These are phyloP conservation scores for Falco naumanni DNA, from an alignment of 2,797 vertebrate species.

Conservation along the genomic window DNA sequence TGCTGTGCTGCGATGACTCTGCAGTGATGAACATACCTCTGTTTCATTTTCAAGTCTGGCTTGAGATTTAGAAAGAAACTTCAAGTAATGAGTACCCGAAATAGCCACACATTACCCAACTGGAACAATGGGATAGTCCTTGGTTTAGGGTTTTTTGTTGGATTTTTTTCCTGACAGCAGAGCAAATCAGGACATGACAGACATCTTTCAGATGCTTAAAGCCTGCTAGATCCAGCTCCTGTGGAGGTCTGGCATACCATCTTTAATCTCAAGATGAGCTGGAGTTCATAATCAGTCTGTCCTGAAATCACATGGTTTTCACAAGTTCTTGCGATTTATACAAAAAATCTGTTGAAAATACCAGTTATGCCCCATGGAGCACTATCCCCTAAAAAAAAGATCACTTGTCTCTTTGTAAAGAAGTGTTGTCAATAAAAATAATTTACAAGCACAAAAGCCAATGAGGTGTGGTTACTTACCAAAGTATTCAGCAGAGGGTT, in stretches of 20 bases:
- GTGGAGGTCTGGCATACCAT: not conserved
- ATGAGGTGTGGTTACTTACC: not conserved
- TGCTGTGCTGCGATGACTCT: not conserved
- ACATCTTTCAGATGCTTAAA: not conserved
- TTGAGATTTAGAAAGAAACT: not conserved
- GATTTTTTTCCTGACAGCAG: not conserved
- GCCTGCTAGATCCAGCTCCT: not conserved
- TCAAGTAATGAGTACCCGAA: not conserved
- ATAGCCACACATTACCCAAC: accelerated
- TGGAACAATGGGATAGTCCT: not conserved
- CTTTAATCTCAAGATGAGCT: not conserved
- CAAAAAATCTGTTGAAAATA: not conserved
- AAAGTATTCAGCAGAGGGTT: not conserved
- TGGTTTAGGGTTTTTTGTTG: accelerated
- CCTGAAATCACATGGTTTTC: not conserved
- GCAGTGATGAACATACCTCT: not conserved
- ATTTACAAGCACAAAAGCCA: not conserved
- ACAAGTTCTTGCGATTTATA: not conserved
- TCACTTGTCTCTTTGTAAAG: not conserved
- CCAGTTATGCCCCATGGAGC: not conserved
- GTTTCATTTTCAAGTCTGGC: not conserved
- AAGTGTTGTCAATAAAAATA: not conserved
- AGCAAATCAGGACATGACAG: not conserved
- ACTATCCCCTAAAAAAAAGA: not conserved
- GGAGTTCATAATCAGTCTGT: not conserved